Evolutionary conservation across 2,888 invertebrate genomes (phyloP), one percentile per base, ranked within the genome.

Genomic region (Meteorus colon): DNA sequence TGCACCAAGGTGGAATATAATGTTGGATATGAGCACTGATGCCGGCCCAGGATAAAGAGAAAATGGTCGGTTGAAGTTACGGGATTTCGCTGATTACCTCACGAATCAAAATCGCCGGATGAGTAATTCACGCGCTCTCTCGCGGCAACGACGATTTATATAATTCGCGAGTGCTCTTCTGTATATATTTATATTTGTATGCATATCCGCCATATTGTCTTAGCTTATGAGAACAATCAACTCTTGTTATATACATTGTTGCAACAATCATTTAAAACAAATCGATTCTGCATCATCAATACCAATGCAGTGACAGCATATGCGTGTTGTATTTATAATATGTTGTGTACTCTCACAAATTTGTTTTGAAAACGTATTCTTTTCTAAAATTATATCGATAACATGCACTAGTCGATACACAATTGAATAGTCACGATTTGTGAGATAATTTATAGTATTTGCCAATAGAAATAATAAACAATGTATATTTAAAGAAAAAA

Each of bases 61-160:
- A 74, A 74, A 75, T 71, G 77, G 72, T 78, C 74, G 69, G 76
- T 78, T 77, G 67, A 69, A 79, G 78, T 82, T 86, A 86, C 86
- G 85, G 85, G 83, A 83, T 86, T 86, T 84, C 81, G 82, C 84
- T 86, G 86, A 86, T 86, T 85, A 82, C 85, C 81, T 81, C 73
- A 55, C 55, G 80, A 79, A 82, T 82, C 78, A 78, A 76, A 79
- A 81, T 82, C 79, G 79, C 77, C 77, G 73, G 77, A 65, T 59
- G 55, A 45, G 59, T 70, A 70, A 70, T 70, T 70, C 69, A 31
- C 31, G 51, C 69, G 31, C 29, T 31, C 55, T 69, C 51, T 14
- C 16, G 31, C 62, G 27, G 62, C 62, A 4, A 29, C 12, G 12
- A 14, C 41, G 4, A 67, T 51, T 31, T 69, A 48, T 67, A 45